phyloP scores from a whole-genome alignment of 2,113 vertebrate genomes.

The Chamaetylas fuelleborni region DNA sequence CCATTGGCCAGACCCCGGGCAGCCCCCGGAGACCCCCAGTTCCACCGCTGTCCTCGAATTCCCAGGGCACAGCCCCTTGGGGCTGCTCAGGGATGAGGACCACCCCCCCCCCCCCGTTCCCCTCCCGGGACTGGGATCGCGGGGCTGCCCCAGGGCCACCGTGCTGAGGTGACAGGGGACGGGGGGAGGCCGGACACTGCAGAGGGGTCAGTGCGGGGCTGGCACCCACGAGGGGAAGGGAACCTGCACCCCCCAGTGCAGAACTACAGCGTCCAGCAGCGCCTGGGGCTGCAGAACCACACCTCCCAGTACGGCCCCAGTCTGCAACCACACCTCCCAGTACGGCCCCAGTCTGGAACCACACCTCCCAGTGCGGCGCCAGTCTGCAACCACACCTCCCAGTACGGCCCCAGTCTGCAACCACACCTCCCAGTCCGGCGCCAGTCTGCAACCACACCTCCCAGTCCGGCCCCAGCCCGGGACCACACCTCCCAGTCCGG shows the following conservation, averaged over 20 bases:
- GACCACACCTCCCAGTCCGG: background rate
- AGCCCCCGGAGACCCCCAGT: background rate
- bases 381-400: background rate
- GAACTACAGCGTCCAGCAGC: constrained; percentile 1
- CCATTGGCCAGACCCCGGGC: background rate
- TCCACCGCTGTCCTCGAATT: background rate
- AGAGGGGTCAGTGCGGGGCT: background rate
- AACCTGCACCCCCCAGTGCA: background rate
- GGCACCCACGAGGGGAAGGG: background rate
- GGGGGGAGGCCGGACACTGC: background rate
- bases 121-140: rapidly evolving
- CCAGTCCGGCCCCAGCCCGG: too few species aligned
- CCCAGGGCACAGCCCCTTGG: background rate
- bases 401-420: background rate
- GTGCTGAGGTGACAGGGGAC: background rate
- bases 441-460: background rate
- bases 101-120: rapidly evolving
- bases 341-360: background rate
- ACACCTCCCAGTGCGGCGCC: background rate
- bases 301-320: background rate
- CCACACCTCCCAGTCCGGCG: background rate
- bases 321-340: background rate
- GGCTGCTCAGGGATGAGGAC: background rate
- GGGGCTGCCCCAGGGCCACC: background rate
- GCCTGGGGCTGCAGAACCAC: background rate